Base-by-base conservation (phyloP, 2,888 invertebrate genomes). In the Vanessa cardui region DNA sequence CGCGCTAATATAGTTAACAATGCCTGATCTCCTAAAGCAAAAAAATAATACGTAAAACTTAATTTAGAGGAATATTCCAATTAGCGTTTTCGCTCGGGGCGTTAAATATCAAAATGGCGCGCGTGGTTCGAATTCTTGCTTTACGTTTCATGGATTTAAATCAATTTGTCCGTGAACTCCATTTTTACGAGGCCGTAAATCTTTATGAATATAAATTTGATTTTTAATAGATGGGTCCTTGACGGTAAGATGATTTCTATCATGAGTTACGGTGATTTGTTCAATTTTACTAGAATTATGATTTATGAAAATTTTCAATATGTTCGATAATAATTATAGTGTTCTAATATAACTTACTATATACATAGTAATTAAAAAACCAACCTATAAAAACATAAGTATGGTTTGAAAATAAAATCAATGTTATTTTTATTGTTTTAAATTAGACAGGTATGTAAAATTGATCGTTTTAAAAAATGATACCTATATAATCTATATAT, bases 141-240 rank as follows among this genome's bases (percentile, higher is more conserved):
- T 54, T 54, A 7, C 26, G 21, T 44, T 50, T 52, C 26, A 58
- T 64, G 58, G 62, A 59, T 63, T 46, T 67, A 62, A 72, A 76
- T 73, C 72, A 74, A 73, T 73, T 69, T 62, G 76, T 64, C 76
- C 76, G 59, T 75, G 76, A 76, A 73, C 76, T 68, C 63, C 62
- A n/a, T 45, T 26, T 56, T 60, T 61, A 64, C 50, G 66, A 68
- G 49, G 54, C 33, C 50, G 66, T 71, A 71, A 69, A 63, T 69
- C 71, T 54, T 58, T 54, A 66, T 66, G 58, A 67, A 64, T 61
- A 67, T 67, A 67, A 70, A 70, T 67, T 58, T 46, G 50, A 58
- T 50, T 60, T 46, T 66, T 67, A 67, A 70, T 70, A 39, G 67
- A 50, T 58, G 46, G 21, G 56, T 60, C 54, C 56, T 58, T 58